Percentiles rank a stretch among this genome's conserved stretches.
Conservation (phyloP, 2,113 vertebrate genomes). For the Callipepla squamata region DNA sequence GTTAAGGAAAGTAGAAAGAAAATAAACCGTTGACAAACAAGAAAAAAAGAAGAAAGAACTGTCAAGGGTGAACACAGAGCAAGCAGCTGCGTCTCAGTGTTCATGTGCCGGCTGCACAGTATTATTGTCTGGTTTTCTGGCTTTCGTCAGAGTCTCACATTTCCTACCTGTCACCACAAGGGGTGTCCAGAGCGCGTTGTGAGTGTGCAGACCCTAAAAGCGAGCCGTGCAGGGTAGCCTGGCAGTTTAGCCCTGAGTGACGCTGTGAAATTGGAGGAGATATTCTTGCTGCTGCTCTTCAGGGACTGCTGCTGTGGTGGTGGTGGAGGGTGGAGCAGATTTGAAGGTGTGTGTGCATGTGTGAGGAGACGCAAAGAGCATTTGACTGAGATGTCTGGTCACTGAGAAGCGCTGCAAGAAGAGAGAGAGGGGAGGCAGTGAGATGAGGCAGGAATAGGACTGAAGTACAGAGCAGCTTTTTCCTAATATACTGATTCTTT, state of each 20-base stretch:
- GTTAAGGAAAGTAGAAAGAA: neutral
- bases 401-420: slow-evolving; percentile 12
- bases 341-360: neutral
- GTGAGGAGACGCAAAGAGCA: slow-evolving; percentile 30
- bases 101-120: slow-evolving; percentile 16
- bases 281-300: slow-evolving; percentile 18
- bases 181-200: slow-evolving; percentile 45
- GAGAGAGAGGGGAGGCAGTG: neutral
- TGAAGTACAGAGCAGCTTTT: slow-evolving; percentile 55
- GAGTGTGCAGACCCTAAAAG: neutral
- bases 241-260: slow-evolving; percentile 5
- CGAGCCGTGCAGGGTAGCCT: neutral
- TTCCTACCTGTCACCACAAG: slow-evolving; percentile 70
- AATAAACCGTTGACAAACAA: neutral
- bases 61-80: neutral
- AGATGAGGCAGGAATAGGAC: slow-evolving; percentile 32
- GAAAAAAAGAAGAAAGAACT: neutral
- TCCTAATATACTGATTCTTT: slow-evolving; percentile 41
- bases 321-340: slow-evolving; percentile 12
- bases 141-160: slow-evolving; percentile 30
- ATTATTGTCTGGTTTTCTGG: slow-evolving; percentile 33
- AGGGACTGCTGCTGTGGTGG: slow-evolving; percentile 26
- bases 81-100: neutral
- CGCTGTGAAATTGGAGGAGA: neutral
- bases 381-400: slow-evolving; percentile 50